Conservation (phyloP, 1,140 invertebrate genomes). For the Atta cephalotes region DNA sequence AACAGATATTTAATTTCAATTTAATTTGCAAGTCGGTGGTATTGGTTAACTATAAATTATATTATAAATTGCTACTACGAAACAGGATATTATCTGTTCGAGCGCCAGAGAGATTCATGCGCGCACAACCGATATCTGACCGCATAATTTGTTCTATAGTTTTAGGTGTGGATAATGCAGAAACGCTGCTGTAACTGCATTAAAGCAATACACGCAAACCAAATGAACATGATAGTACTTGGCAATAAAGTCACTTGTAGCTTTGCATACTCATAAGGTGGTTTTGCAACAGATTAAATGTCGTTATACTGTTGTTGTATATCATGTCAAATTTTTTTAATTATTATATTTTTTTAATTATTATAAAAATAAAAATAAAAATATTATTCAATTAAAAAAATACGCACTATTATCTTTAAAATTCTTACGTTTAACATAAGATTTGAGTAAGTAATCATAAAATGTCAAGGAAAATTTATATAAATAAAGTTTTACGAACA, state of each 20-base stretch:
- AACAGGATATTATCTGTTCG: conserved; percentile 61
- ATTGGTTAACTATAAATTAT: conserved; percentile 26
- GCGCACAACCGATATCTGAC: conserved; percentile 58
- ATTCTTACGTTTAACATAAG: not conserved
- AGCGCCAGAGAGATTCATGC: conserved; percentile 56
- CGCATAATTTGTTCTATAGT: conserved; percentile 63
- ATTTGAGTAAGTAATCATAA: not conserved
- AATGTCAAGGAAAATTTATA: not conserved
- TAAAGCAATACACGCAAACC: conserved; percentile 46
- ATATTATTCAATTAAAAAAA: not conserved
- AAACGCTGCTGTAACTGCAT: conserved; percentile 46
- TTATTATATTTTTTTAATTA: not conserved
- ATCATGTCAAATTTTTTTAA: not conserved
- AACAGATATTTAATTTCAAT: conserved; percentile 31
- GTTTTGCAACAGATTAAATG: not conserved
- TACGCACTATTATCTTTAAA: not conserved
- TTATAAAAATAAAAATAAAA: not conserved
- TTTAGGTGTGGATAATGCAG: conserved; percentile 41
- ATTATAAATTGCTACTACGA: conserved; percentile 38
- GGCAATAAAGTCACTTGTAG: conserved; percentile 13
- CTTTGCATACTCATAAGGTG: not conserved
- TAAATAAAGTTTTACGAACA: not conserved
- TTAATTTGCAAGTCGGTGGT: not conserved
- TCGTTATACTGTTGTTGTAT: not conserved
- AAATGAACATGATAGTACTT: conserved; percentile 8